phyloP scores from a whole-genome alignment of 2,113 vertebrate genomes.

The Fregetta grallaria region DNA sequence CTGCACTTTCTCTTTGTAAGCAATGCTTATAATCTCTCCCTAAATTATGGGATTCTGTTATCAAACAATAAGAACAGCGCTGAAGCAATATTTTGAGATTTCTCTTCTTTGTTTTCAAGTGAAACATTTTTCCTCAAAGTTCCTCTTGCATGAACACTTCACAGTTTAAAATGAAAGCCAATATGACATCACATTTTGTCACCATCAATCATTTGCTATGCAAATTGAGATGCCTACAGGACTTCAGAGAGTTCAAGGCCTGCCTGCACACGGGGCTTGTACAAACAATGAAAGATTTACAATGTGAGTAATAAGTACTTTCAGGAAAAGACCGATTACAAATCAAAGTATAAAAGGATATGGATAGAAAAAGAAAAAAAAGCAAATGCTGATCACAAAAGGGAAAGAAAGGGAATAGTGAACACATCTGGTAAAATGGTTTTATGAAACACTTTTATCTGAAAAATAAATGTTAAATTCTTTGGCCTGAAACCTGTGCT shows the following conservation, averaged over 20 bases:
- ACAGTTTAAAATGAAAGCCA: background rate
- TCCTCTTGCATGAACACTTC: background rate
- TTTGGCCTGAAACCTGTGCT: background rate
- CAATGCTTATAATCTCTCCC: background rate
- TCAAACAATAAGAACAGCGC: background rate
- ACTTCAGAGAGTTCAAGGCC: conserved; percentile 36
- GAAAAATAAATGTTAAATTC: background rate
- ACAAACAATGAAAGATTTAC: conserved; percentile 31
- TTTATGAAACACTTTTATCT: background rate
- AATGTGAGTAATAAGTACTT: background rate
- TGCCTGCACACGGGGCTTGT: background rate
- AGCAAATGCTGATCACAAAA: background rate
- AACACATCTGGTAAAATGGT: background rate
- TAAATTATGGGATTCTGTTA: background rate
- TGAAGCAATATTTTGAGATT: background rate
- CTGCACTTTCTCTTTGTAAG: background rate
- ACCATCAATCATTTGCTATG: conserved; percentile 36
- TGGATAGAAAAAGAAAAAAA: background rate
- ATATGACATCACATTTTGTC: conserved; percentile 25
- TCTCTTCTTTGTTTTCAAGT: background rate
- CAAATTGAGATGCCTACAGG: conserved; percentile 23
- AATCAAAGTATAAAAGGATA: background rate
- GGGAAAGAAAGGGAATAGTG: background rate
- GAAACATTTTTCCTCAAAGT: background rate
- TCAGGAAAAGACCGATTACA: background rate